Percentiles rank a stretch among this genome's conserved stretches.
phyloP scores from a whole-genome alignment of 2,113 vertebrate genomes.

The Anhinga rufa region DNA sequence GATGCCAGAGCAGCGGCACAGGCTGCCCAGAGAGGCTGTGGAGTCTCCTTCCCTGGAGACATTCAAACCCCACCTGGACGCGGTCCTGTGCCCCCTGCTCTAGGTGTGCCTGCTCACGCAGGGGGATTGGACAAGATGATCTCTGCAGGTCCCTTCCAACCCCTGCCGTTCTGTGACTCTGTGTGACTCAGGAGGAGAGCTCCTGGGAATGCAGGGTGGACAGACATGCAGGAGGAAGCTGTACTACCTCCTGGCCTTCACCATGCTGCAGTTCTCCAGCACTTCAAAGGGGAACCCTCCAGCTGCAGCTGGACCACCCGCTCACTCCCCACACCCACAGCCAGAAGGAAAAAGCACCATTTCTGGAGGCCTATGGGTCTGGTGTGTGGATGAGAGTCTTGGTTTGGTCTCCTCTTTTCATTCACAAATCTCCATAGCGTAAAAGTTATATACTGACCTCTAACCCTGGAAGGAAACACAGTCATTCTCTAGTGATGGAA shows the following conservation, averaged over 20 bases:
- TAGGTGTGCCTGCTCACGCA: too few species aligned
- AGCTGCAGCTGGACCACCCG: background rate
- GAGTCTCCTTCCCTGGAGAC: too few species aligned
- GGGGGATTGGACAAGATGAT: too few species aligned
- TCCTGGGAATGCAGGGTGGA: background rate
- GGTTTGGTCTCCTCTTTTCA: background rate
- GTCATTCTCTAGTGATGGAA: background rate
- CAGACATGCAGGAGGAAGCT: background rate
- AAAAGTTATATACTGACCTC: background rate
- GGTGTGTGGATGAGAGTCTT: background rate
- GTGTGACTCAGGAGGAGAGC: background rate
- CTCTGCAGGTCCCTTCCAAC: too few species aligned
- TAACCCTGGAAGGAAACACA: background rate
- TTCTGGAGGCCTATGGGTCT: background rate
- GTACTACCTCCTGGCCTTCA: background rate
- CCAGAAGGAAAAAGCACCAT: background rate
- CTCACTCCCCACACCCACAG: background rate
- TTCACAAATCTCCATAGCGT: background rate
- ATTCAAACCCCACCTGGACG: too few species aligned
- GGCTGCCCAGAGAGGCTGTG: too few species aligned
- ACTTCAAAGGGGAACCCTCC: background rate
- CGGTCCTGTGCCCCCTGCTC: too few species aligned
- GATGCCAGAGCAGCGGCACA: too few species aligned
- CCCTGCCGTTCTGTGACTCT: too few species aligned
- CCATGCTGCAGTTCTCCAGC: background rate